These are phyloP conservation scores for Caenorhabditis inopinata DNA, from an alignment of 1,140 invertebrate species.

Conservation along the genomic window DNA sequence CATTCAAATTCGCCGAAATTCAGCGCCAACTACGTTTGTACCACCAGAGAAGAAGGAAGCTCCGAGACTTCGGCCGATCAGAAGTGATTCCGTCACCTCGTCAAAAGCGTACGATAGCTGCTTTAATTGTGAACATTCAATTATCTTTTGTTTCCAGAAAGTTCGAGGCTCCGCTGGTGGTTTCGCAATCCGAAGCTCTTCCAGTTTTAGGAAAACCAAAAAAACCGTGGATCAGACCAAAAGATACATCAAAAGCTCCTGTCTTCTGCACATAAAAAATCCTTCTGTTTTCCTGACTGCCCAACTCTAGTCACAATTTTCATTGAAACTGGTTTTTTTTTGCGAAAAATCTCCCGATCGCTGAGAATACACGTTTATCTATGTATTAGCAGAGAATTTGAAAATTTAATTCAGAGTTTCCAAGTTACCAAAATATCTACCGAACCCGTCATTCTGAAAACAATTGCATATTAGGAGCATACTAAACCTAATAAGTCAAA, in stretches of 20 bases:
- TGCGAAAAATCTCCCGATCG: too few relatives aligned
- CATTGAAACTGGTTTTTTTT: background rate
- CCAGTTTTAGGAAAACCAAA: background rate
- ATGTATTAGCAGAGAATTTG: too few relatives aligned
- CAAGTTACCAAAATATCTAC: too few relatives aligned
- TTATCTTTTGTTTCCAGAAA: too few relatives aligned
- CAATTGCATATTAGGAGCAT: too few relatives aligned
- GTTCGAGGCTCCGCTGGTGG: background rate
- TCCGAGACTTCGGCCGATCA: background rate
- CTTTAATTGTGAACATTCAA: too few relatives aligned
- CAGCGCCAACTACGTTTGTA: background rate
- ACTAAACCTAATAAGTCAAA: too few relatives aligned
- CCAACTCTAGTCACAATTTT: background rate
- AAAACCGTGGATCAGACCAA: slow-evolving; percentile 4
- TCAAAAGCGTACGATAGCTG: background rate
- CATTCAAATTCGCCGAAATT: slow-evolving; percentile 16
- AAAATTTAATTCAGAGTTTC: too few relatives aligned
- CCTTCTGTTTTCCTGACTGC: background rate
- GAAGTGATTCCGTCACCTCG: slow-evolving; percentile 16
- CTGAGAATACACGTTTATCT: background rate
- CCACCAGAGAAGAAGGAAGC: background rate
- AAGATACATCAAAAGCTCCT: slow-evolving; percentile 4
- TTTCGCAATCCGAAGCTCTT: background rate
- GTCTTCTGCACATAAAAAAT: background rate
- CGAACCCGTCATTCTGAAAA: too few relatives aligned